Evolutionary conservation across 2,888 invertebrate genomes (phyloP).

Genomic region (Metalampra italica): DNA sequence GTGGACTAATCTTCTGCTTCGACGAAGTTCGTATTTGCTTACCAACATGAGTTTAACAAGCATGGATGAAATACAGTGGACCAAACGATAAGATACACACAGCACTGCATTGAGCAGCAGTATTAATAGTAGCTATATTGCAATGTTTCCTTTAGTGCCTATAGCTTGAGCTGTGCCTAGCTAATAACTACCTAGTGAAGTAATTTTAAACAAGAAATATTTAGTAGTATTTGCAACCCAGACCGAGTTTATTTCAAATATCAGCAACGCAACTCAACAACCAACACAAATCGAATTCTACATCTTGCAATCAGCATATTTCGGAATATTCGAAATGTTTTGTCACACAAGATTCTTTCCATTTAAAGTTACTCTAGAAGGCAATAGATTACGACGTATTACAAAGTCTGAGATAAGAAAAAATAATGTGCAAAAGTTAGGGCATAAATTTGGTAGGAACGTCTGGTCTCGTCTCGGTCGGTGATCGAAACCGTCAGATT

Average conservation of each 20-base stretch:
- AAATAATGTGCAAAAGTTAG: constrained; percentile 70
- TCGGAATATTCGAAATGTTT: constrained; percentile 7
- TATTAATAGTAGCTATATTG: too few species aligned
- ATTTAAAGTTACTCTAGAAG: neutral
- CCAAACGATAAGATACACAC: too few species aligned
- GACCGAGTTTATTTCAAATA: too few species aligned
- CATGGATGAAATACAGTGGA: too few species aligned
- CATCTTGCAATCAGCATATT: neutral
- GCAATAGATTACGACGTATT: constrained; percentile 39
- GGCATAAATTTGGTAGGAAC: constrained; percentile 64
- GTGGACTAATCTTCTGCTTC: neutral
- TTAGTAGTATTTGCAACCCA: too few species aligned
- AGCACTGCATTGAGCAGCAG: too few species aligned
- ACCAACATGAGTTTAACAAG: too few species aligned
- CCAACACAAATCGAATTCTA: neutral
- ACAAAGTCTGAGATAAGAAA: constrained; percentile 63
- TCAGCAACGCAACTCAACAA: too few species aligned
- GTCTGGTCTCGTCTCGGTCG: constrained; percentile 61
- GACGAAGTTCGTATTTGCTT: constrained; percentile 7
- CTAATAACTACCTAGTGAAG: too few species aligned
- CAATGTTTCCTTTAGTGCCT: too few species aligned
- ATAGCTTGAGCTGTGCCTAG: too few species aligned
- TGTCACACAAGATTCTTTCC: neutral
- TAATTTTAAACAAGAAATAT: too few species aligned
- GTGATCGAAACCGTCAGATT: constrained; percentile 55